These are phyloP conservation scores for Balaeniceps rex DNA, from an alignment of 2,113 vertebrate species.

Conservation along the genomic window DNA sequence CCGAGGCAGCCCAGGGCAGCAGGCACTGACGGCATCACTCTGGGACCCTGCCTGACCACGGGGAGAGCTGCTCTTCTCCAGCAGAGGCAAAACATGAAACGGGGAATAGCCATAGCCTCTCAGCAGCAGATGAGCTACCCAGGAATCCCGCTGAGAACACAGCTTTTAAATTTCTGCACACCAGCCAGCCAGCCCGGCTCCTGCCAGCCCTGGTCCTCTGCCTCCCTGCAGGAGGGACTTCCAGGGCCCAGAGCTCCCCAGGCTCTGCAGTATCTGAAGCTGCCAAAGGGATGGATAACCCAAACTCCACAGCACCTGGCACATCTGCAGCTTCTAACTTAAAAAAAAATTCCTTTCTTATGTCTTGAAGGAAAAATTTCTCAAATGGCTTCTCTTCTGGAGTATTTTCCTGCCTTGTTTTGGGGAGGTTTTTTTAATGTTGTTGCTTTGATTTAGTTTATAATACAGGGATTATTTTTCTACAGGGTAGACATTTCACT, in stretches of 20 bases:
- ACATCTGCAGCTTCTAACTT: neutral
- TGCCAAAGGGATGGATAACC: neutral
- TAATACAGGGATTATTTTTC: neutral
- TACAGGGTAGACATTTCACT: neutral
- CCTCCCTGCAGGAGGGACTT: neutral
- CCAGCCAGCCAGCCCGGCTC: neutral
- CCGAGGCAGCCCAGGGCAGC: neutral
- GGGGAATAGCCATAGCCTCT: neutral
- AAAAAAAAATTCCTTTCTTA: neutral
- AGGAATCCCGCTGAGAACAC: fast-evolving
- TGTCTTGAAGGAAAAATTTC: neutral
- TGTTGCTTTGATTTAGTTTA: neutral
- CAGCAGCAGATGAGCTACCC: neutral
- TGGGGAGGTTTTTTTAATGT: neutral
- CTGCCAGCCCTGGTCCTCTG: neutral
- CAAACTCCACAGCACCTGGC: neutral
- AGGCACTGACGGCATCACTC: neutral
- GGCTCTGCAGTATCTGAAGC: neutral
- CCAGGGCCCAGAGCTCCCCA: neutral
- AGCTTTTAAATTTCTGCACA: neutral
- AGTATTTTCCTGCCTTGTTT: neutral
- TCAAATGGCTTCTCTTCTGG: neutral
- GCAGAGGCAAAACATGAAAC: neutral
- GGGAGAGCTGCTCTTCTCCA: neutral
- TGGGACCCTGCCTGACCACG: neutral